Conservation (phyloP, 2,113 vertebrate genomes). For the Rafetus swinhoei region DNA sequence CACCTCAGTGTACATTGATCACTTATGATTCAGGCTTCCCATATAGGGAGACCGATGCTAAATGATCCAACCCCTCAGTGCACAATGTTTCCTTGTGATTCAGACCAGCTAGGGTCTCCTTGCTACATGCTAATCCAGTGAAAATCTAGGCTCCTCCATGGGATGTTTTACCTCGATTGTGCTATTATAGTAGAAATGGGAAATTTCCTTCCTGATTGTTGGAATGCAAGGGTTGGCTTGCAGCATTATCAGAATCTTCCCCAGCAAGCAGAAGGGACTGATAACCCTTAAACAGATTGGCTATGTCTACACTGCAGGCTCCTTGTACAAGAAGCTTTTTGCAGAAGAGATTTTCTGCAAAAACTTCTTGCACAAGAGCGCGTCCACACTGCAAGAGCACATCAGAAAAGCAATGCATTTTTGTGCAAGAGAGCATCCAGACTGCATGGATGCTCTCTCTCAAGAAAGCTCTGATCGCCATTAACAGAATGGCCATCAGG, state of each 20-base stretch:
- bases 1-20: background rate
- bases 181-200: background rate
- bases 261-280: background rate
- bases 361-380: too few relatives aligned
- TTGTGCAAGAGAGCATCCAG: too few relatives aligned
- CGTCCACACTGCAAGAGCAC: too few relatives aligned
- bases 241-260: background rate
- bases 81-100: background rate
- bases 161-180: background rate
- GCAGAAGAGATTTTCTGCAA: too few relatives aligned
- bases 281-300: background rate
- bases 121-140: background rate
- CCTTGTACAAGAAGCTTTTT: too few relatives aligned
- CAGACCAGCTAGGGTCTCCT: background rate
- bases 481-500: too few relatives aligned
- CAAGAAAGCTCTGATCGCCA: too few relatives aligned
- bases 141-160: background rate
- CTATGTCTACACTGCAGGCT: too few relatives aligned
- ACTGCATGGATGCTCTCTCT: too few relatives aligned
- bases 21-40: background rate
- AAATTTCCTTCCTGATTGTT: background rate
- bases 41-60: background rate
- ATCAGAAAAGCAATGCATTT: too few relatives aligned
- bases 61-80: background rate
- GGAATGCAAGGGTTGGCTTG: background rate